A percentile compares a stretch with the other conserved stretches of the same genome.
Evolutionary conservation across 1,140 invertebrate genomes (phyloP).

Genomic region (Eriosoma lanigerum): DNA sequence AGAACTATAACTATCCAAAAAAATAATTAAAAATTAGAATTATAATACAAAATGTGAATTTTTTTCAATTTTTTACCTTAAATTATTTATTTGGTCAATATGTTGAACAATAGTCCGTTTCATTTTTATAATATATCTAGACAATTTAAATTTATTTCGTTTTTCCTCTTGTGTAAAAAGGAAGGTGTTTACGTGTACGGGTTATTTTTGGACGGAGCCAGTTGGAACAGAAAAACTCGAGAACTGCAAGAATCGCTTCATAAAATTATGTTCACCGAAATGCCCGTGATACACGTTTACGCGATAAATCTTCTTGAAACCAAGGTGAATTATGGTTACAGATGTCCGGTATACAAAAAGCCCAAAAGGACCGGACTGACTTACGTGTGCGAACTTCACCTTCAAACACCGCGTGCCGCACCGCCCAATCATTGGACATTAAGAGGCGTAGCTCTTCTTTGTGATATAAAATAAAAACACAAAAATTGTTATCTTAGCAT

Average conservation of each 20-base stretch:
- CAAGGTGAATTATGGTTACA: slow-evolving; percentile 86
- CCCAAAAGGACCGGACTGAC: slow-evolving; percentile 89
- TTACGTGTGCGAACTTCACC: slow-evolving; percentile 93
- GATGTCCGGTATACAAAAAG: slow-evolving; percentile 95
- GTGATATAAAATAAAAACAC: slow-evolving; percentile 70
- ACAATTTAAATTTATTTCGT: not conserved
- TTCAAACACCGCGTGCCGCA: slow-evolving; percentile 72
- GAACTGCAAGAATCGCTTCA: slow-evolving; percentile 90
- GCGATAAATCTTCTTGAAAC: slow-evolving; percentile 90
- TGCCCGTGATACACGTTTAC: slow-evolving; percentile 95
- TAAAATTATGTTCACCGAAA: slow-evolving; percentile 88
- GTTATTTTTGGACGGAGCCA: slow-evolving; percentile 90
- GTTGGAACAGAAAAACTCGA: slow-evolving; percentile 80
- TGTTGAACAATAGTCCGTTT: too few relatives aligned
- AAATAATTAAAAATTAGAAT: too few relatives aligned
- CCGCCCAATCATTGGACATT: slow-evolving; percentile 81
- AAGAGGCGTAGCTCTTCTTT: slow-evolving; percentile 80
- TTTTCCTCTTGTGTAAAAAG: slow-evolving; percentile 55
- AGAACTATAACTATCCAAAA: too few relatives aligned
- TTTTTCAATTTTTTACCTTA: too few relatives aligned
- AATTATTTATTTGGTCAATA: too few relatives aligned
- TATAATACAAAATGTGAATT: too few relatives aligned
- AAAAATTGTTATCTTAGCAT: too few relatives aligned
- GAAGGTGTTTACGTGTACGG: slow-evolving; percentile 95
- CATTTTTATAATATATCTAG: too few relatives aligned